Conservation (phyloP, 2,113 vertebrate species). For the Otocyon megalotis region DNA sequence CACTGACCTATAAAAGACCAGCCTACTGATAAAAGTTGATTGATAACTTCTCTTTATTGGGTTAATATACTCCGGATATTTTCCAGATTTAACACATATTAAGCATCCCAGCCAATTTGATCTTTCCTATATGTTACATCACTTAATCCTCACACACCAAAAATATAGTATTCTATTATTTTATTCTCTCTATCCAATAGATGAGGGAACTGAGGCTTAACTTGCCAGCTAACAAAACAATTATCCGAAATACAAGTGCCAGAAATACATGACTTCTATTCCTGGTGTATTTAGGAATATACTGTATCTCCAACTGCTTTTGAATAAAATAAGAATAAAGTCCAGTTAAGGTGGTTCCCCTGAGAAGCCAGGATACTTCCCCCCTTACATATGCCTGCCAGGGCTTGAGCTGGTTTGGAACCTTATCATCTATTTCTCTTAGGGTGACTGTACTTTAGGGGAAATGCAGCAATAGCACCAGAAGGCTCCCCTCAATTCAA, state of each 20-base stretch:
- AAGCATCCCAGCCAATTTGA: not conserved
- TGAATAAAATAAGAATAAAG: conserved; percentile 59
- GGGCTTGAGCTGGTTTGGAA: conserved; percentile 69
- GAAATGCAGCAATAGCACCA: conserved; percentile 32
- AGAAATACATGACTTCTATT: not conserved
- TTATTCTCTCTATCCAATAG: not conserved
- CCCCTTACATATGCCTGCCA: not conserved
- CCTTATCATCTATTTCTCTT: conserved; percentile 2
- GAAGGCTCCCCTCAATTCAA: conserved; percentile 60
- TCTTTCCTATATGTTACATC: not conserved
- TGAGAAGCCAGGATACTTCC: conserved; percentile 4
- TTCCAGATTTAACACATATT: not conserved
- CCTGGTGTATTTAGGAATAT: not conserved
- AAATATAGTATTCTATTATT: not conserved
- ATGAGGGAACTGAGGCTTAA: not conserved
- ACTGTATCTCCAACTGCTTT: not conserved
- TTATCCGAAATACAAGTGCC: not conserved
- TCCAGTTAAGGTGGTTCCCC: conserved; percentile 15
- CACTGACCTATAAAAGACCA: not conserved
- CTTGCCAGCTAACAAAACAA: conserved; percentile 19
- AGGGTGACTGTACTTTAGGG: conserved; percentile 35
- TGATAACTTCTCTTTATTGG: not conserved
- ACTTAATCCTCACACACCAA: not conserved
- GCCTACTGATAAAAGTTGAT: not conserved
- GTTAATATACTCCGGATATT: not conserved